phyloP scores from a whole-genome alignment of 2,113 vertebrate species.

The Megaceryle maxima region DNA sequence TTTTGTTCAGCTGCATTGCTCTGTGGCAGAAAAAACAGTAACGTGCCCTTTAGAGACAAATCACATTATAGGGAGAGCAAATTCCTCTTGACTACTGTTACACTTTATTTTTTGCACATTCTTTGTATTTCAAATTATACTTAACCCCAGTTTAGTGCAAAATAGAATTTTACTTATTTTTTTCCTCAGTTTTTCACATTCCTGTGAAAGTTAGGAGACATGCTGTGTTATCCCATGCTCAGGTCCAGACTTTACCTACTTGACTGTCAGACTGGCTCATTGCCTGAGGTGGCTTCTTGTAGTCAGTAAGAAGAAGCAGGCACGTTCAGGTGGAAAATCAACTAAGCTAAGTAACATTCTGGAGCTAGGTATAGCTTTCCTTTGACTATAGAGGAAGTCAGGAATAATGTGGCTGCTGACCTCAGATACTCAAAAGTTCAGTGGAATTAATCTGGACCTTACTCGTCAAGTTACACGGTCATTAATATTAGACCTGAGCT shows the following conservation, averaged over 20 bases:
- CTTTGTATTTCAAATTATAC: background rate
- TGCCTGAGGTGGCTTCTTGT: background rate
- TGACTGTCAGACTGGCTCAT: background rate
- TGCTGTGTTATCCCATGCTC: background rate
- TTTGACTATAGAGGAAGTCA: background rate
- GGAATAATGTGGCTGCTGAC: background rate
- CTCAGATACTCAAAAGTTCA: background rate
- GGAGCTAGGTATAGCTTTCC: background rate
- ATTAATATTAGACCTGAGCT: background rate
- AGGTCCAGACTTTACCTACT: background rate
- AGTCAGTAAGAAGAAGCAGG: background rate
- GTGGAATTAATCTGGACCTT: background rate
- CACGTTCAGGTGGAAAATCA: background rate
- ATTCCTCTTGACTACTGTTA: background rate
- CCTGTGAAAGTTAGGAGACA: background rate
- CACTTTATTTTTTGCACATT: background rate
- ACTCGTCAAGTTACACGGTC: background rate
- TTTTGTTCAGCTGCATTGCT: background rate
- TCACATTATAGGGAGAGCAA: background rate
- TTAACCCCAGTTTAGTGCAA: background rate
- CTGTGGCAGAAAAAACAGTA: background rate
- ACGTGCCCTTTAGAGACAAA: background rate
- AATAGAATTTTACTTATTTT: background rate
- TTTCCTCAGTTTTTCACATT: background rate
- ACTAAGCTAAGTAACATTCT: background rate